Evolutionary conservation across 2,113 vertebrate species (phyloP).

Genomic region (Malurus elegans): DNA sequence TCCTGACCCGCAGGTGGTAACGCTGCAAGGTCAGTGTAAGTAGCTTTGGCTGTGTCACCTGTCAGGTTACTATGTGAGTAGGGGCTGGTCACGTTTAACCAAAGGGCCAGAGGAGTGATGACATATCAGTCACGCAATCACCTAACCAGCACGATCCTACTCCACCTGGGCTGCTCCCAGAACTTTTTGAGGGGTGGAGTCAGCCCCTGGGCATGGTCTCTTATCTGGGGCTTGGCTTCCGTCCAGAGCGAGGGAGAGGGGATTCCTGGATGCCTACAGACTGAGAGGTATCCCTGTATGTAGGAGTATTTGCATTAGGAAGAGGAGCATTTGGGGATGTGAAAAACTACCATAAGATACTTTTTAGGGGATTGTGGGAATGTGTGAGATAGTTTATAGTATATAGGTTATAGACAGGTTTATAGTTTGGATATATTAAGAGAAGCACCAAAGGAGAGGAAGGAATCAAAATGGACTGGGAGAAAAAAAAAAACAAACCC

Average conservation of each 20-base stretch:
- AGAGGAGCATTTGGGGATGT: too few species aligned
- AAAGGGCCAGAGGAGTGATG: fast-evolving
- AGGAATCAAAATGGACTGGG: neutral
- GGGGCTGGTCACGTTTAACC: neutral
- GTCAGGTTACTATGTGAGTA: neutral
- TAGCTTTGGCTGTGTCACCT: neutral
- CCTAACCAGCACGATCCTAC: fast-evolving
- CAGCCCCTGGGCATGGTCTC: too few species aligned
- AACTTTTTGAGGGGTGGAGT: fast-evolving
- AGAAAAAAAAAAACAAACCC: neutral
- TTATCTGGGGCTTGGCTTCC: too few species aligned
- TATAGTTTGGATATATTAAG: neutral
- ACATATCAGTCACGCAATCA: too few species aligned
- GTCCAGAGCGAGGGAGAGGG: fast-evolving
- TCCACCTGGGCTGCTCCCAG: neutral
- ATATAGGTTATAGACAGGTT: neutral
- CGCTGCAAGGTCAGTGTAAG: fast-evolving
- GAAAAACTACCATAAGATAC: neutral
- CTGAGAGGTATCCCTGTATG: neutral
- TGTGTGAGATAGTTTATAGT: fast-evolving
- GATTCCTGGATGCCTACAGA: neutral
- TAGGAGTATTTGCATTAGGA: neutral
- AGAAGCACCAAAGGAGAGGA: neutral
- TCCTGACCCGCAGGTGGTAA: neutral
- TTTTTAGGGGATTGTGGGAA: neutral